Evolutionary conservation across 2,888 invertebrate species (phyloP).

Genomic region (Cataglyphis cursor): DNA sequence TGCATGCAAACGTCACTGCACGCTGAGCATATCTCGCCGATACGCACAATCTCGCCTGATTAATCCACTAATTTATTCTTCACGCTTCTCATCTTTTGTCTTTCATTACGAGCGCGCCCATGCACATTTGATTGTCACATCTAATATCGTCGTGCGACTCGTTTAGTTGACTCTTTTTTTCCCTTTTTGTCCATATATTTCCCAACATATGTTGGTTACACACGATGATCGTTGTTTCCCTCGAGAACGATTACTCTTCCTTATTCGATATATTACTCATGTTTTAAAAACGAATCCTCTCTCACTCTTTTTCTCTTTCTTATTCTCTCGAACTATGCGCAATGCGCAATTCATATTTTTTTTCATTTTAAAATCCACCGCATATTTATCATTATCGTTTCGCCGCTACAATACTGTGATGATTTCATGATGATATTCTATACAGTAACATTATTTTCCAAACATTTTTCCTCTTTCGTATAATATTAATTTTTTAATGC

Average conservation of each 20-base stretch:
- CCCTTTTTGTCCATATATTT: neutral
- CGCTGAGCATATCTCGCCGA: conserved; percentile 30
- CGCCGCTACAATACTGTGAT: conserved; percentile 26
- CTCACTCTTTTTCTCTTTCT: conserved; percentile 4
- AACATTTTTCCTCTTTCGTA: neutral
- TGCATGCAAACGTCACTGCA: conserved; percentile 8
- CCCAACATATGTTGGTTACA: neutral
- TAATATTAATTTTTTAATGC: neutral
- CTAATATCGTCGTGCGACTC: conserved; percentile 32
- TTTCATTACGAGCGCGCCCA: conserved; percentile 56
- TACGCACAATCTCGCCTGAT: conserved; percentile 45
- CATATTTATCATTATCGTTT: neutral
- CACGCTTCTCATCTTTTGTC: conserved; percentile 60
- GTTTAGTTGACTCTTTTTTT: neutral
- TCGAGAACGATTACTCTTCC: conserved; percentile 21
- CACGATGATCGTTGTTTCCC: neutral
- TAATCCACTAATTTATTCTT: conserved; percentile 72
- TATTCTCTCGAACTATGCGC: conserved; percentile 49
- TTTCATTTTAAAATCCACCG: conserved; percentile 10
- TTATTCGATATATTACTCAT: conserved; percentile 17
- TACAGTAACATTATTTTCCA: neutral
- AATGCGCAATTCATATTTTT: conserved; percentile 31
- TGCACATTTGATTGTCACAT: conserved; percentile 28
- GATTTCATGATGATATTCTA: neutral
- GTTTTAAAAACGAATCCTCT: conserved; percentile 34